Evolutionary conservation across 2,888 invertebrate species (phyloP).

Genomic region (Deroplatys truncata): DNA sequence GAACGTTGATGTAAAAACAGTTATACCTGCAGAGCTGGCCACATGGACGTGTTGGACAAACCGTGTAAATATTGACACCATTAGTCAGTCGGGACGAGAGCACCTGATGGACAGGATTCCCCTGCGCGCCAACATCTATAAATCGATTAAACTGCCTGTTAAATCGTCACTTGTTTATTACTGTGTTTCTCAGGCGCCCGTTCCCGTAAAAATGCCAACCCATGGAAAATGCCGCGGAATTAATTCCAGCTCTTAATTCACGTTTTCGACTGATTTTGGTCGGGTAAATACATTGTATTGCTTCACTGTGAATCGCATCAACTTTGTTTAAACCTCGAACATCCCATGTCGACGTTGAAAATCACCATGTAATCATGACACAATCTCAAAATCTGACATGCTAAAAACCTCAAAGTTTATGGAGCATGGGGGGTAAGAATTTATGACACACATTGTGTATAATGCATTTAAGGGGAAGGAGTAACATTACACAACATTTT

Average conservation of each 20-base stretch:
- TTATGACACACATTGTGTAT: too few species aligned
- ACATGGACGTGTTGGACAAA: constrained; percentile 43
- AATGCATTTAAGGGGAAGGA: too few species aligned
- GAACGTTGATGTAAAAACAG: not conserved
- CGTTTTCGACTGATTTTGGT: not conserved
- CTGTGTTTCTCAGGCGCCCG: not conserved
- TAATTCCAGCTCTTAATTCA: not conserved
- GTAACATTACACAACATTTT: too few species aligned
- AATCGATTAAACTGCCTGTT: constrained; percentile 10
- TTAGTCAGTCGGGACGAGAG: constrained; percentile 38
- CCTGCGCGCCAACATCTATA: not conserved
- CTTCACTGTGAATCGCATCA: not conserved
- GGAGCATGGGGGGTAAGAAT: too few species aligned
- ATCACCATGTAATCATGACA: too few species aligned
- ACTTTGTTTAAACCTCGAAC: not conserved
- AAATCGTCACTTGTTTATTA: constrained; percentile 13
- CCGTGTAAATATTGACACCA: constrained; percentile 46
- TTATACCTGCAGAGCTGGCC: not conserved
- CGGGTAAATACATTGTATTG: not conserved
- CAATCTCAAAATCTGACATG: too few species aligned
- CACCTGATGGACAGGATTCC: constrained; percentile 37
- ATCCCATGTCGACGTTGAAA: not conserved
- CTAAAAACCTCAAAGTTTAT: too few species aligned
- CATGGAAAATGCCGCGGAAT: not conserved
- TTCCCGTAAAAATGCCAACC: not conserved